A percentile compares a stretch with the other conserved stretches of the same genome.
phyloP scores from a whole-genome alignment of 2,113 vertebrate genomes.

The Periophthalmodon schlosseri region DNA sequence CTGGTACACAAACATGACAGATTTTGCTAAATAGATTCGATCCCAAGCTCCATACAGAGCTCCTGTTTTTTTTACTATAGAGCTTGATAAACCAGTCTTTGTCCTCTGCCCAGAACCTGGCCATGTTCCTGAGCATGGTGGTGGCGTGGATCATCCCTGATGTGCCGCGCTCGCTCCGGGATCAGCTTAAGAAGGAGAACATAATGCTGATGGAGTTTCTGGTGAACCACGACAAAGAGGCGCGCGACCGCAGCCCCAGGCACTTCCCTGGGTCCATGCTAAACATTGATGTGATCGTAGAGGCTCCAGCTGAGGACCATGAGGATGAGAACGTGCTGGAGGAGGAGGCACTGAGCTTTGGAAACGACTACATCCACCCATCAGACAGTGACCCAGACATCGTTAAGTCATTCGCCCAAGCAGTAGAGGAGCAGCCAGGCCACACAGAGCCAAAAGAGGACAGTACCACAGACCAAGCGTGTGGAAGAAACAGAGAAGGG shows the following conservation, averaged over 20 bases:
- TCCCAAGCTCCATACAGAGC: no score
- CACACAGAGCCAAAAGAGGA: constrained; percentile 2
- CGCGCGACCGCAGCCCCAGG: constrained; percentile 51
- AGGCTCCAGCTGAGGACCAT: constrained; percentile 44
- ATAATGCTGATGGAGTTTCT: constrained; percentile 89
- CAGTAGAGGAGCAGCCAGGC: constrained; percentile 10
- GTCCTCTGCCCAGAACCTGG: constrained; percentile 83
- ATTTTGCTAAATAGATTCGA: no score
- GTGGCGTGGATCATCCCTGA: constrained; percentile 98
- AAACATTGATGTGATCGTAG: constrained; percentile 63
- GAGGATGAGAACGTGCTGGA: constrained; percentile 28
- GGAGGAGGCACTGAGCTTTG: constrained; percentile 26
- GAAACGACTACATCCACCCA: constrained; percentile 15
- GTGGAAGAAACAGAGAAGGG: not conserved
- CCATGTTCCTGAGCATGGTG: constrained; percentile 94
- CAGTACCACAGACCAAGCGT: constrained; percentile 7
- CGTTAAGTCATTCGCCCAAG: constrained; percentile 17
- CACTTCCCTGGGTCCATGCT: constrained; percentile 6
- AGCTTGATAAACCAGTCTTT: not conserved
- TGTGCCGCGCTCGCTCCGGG: constrained; percentile 90
- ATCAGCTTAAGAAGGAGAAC: constrained; percentile 93
- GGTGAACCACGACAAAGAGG: constrained; percentile 87
- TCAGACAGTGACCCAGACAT: constrained; percentile 42
- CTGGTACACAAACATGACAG: no score
- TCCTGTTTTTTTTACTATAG: no score